Evolutionary conservation across 2,113 vertebrate species (phyloP).

Genomic region (Tyrannus savana): DNA sequence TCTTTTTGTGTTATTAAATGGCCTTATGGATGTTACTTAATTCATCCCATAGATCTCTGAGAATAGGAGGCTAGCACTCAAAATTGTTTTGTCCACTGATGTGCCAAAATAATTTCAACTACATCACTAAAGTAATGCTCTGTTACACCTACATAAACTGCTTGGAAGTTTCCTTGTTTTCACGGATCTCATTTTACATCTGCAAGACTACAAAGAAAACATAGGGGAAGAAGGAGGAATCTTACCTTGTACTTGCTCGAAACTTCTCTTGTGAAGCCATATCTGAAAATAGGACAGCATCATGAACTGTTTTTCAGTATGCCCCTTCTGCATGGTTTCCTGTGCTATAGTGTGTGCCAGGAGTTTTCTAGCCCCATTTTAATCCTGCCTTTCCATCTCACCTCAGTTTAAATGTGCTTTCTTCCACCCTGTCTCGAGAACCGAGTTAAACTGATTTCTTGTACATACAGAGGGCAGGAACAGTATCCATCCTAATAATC

Average conservation of each 20-base stretch:
- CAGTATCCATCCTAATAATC: neutral
- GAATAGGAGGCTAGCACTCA: neutral
- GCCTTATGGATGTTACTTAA: neutral
- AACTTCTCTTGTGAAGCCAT: slow-evolving; percentile 95
- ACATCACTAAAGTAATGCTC: neutral
- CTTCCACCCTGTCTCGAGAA: neutral
- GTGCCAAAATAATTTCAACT: neutral
- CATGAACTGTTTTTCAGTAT: neutral
- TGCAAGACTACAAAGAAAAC: neutral
- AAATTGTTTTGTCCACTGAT: neutral
- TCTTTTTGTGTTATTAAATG: neutral
- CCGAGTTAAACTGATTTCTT: neutral
- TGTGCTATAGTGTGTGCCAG: neutral
- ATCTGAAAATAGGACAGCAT: slow-evolving; percentile 79
- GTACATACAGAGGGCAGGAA: neutral
- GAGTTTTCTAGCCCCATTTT: neutral
- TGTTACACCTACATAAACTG: neutral
- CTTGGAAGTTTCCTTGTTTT: neutral
- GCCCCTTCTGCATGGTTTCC: neutral
- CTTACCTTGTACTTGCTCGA: slow-evolving; percentile 93
- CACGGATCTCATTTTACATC: neutral
- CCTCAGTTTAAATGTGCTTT: neutral
- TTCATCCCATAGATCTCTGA: neutral
- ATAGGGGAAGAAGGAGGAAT: neutral
- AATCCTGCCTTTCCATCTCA: neutral